phyloP scores from a whole-genome alignment of 1,140 invertebrate species.

The Drosophila mayri region DNA sequence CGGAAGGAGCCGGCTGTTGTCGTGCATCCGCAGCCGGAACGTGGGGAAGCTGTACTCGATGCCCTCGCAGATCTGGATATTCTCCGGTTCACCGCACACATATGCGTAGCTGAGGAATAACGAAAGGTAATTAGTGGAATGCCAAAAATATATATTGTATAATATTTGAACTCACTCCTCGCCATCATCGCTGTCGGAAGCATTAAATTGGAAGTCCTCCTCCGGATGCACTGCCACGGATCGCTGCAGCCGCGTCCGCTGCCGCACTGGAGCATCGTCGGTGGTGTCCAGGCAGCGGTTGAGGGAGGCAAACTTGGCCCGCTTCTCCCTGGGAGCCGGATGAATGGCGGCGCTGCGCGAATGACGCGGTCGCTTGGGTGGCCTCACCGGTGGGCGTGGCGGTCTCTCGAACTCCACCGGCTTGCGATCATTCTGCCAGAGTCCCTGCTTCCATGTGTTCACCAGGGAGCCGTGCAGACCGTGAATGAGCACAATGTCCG shows the following conservation, averaged over 20 bases:
- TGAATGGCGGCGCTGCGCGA: slow-evolving; percentile 68
- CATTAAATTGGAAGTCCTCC: slow-evolving; percentile 19
- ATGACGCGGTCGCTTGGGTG: slow-evolving; percentile 77
- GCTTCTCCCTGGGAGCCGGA: slow-evolving; percentile 71
- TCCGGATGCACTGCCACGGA: slow-evolving; percentile 12
- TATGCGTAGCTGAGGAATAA: slow-evolving; percentile 58
- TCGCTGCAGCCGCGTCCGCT: slow-evolving; percentile 22
- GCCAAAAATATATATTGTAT: accelerated
- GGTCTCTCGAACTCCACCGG: slow-evolving; percentile 82
- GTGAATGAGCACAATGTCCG: slow-evolving; percentile 87
- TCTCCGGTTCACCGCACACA: slow-evolving; percentile 68
- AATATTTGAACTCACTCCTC: slow-evolving; percentile 51
- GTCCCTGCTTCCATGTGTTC: slow-evolving; percentile 87
- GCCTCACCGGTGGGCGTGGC: slow-evolving; percentile 75
- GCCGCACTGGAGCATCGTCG: slow-evolving; percentile 15
- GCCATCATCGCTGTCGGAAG: slow-evolving; percentile 54
- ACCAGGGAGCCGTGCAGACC: slow-evolving; percentile 87
- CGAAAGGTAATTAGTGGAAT: neutral
- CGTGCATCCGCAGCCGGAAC: slow-evolving; percentile 78
- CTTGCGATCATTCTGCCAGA: slow-evolving; percentile 85
- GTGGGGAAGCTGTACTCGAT: slow-evolving; percentile 82
- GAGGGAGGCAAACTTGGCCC: slow-evolving; percentile 67
- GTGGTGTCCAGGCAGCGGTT: slow-evolving; percentile 21
- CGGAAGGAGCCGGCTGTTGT: slow-evolving; percentile 60
- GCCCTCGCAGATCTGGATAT: slow-evolving; percentile 75